These are phyloP conservation scores for Cyaniris semiargus DNA, from an alignment of 2,888 invertebrate species.

Conservation along the genomic window DNA sequence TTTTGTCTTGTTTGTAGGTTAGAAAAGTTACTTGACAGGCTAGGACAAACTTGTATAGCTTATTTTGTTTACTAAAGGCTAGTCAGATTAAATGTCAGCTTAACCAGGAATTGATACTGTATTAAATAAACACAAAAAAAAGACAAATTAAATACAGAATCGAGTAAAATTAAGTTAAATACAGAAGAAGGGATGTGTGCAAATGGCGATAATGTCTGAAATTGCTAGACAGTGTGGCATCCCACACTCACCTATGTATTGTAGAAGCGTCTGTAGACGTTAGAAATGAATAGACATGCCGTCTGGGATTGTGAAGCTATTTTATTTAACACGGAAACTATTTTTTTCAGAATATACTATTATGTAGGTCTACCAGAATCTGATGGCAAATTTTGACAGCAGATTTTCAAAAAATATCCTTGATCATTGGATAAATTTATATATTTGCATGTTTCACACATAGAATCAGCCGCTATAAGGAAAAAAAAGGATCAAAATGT, in stretches of 20 bases:
- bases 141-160: not conserved
- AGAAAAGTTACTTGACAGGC: too few relatives aligned
- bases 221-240: slow-evolving; percentile 14
- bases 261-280: not conserved
- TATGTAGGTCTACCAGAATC: too few relatives aligned
- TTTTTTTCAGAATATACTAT: too few relatives aligned
- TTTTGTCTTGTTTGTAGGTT: too few relatives aligned
- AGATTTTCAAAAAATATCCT: too few relatives aligned
- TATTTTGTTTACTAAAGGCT: not conserved
- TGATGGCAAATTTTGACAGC: too few relatives aligned
- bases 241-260: not conserved
- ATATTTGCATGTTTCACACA: too few relatives aligned
- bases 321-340: not conserved
- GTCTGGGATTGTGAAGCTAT: not conserved
- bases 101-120: too few relatives aligned
- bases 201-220: slow-evolving; percentile 18
- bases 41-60: not conserved
- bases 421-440: too few relatives aligned
- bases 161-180: not conserved
- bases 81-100: not conserved
- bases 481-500: too few relatives aligned
- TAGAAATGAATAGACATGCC: not conserved
- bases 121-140: too few relatives aligned
- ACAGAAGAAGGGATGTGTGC: slow-evolving; percentile 2
- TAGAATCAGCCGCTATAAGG: too few relatives aligned